phyloP scores from a whole-genome alignment of 1,140 invertebrate species.

The Scaptomyza hsui region DNA sequence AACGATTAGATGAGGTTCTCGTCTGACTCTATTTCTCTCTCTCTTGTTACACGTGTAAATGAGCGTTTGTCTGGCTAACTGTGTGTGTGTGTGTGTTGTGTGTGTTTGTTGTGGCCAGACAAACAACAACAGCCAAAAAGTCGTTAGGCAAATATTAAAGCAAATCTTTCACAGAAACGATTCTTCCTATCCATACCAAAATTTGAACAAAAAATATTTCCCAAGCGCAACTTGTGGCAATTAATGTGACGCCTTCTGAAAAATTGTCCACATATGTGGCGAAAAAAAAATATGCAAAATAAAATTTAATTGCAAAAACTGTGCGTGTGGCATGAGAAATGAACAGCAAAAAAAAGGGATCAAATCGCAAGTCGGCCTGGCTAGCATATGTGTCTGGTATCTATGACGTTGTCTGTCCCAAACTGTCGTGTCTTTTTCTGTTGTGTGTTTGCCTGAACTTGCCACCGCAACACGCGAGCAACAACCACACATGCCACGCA shows the following conservation, averaged over 20 bases:
- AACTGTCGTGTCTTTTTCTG: constrained; percentile 3
- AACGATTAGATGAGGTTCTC: constrained; percentile 45
- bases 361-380: constrained; percentile 60
- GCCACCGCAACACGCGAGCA: constrained; percentile 75
- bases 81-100: constrained; percentile 16
- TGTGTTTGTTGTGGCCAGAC: constrained; percentile 23
- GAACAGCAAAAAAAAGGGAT: constrained; percentile 76
- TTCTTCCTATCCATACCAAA: constrained; percentile 30
- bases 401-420: constrained; percentile 36
- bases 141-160: constrained; percentile 54
- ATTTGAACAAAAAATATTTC: constrained; percentile 32
- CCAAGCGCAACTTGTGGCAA: constrained; percentile 61
- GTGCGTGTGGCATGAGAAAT: constrained; percentile 74
- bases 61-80: constrained; percentile 30
- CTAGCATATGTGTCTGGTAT: constrained; percentile 38
- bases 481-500: constrained; percentile 34
- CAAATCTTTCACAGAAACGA: constrained; percentile 30
- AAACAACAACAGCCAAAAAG: constrained; percentile 47
- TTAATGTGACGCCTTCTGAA: constrained; percentile 68
- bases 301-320: constrained; percentile 70
- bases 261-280: constrained; percentile 45
- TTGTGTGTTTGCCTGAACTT: constrained; percentile 65
- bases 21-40: neutral
- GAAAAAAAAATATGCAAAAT: constrained; percentile 34
- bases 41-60: constrained; percentile 38